These are phyloP conservation scores for Dallia pectoralis DNA, from an alignment of 2,797 vertebrate species.

Conservation along the genomic window DNA sequence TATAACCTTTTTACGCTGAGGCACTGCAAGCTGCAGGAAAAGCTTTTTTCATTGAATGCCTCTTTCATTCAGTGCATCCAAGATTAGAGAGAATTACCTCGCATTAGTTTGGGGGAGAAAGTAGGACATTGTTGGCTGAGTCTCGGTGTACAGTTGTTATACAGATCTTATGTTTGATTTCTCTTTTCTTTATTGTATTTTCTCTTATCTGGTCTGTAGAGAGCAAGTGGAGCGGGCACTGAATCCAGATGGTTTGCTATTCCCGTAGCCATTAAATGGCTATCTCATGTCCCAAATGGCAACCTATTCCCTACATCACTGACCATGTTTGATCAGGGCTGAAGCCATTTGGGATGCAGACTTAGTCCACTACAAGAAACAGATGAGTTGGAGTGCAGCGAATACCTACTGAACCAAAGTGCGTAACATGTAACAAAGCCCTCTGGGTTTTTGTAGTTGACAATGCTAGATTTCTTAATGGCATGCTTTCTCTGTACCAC, in stretches of 20 bases:
- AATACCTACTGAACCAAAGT: conserved; percentile 17
- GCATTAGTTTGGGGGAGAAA: conserved; percentile 31
- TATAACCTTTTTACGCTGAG: conserved; percentile 24
- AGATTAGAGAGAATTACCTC: conserved; percentile 33
- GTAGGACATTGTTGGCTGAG: conserved; percentile 24
- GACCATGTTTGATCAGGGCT: no score
- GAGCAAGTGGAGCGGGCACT: conserved; percentile 48
- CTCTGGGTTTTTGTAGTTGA: no score
- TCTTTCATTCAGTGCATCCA: conserved; percentile 33
- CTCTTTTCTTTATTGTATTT: conserved; percentile 28
- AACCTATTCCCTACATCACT: neutral
- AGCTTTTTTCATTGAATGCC: conserved; percentile 49
- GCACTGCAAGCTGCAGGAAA: conserved; percentile 19
- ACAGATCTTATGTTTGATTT: conserved; percentile 12
- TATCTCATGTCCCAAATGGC: neutral
- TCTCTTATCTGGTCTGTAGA: conserved; percentile 35
- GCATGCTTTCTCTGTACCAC: neutral
- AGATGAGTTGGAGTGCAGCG: conserved; percentile 11
- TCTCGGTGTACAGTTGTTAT: conserved; percentile 17
- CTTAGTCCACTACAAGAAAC: no score
- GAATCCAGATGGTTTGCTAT: conserved; percentile 18
- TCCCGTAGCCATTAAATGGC: conserved; percentile 29
- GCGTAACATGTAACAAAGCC: neutral
- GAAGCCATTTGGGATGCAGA: no score
- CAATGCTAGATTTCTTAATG: no score